Conservation (phyloP, 2,888 invertebrate species). For the Petrolisthes cinctipes region DNA sequence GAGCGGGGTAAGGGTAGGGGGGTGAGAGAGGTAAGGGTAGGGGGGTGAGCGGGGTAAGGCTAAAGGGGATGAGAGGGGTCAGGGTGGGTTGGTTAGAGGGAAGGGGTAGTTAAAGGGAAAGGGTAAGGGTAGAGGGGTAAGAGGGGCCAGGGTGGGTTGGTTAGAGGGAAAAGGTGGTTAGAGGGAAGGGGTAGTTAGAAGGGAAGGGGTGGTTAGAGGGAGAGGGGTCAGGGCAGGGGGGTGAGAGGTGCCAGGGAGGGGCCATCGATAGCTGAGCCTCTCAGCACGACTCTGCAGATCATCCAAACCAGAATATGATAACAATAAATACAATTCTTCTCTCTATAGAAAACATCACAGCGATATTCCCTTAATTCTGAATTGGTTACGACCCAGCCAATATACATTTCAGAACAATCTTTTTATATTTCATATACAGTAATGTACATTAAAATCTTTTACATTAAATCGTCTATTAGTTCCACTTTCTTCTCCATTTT, state of each 20-base stretch:
- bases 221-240: not conserved
- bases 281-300: slow-evolving; percentile 52
- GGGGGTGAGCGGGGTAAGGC: not conserved
- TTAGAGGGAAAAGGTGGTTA: not conserved
- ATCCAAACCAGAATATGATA: slow-evolving; percentile 38
- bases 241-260: not conserved
- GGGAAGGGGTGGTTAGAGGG: slow-evolving; percentile 13
- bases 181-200: not conserved
- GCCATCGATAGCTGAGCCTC: not conserved
- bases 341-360: too few species aligned
- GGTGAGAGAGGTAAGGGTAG: not conserved
- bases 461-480: too few species aligned
- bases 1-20: not conserved
- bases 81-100: not conserved
- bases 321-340: not conserved
- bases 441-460: too few species aligned
- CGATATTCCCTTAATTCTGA: too few species aligned
- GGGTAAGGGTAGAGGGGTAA: not conserved
- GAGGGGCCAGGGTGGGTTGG: not conserved
- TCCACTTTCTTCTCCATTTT: too few species aligned
- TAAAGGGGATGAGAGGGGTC: not conserved
- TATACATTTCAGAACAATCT: too few species aligned
- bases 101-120: not conserved
- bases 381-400: too few species aligned
- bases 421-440: too few species aligned